Evolutionary conservation across 2,113 vertebrate genomes (phyloP).

Genomic region (Melospiza georgiana): DNA sequence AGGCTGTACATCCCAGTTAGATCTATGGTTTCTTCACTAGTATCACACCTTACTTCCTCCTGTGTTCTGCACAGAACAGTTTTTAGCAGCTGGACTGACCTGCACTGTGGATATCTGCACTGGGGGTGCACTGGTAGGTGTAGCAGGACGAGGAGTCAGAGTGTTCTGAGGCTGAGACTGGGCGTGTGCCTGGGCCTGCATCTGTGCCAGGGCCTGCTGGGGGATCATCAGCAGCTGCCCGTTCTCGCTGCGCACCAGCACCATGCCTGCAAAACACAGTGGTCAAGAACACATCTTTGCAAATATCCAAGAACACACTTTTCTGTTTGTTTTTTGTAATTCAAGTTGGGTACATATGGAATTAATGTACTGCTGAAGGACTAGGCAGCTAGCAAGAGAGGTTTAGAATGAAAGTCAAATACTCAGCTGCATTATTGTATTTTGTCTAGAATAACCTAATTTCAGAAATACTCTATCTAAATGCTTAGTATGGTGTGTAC

Average conservation of each 20-base stretch:
- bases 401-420: background rate
- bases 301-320: background rate
- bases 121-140: conserved; percentile 87
- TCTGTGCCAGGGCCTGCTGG: conserved; percentile 92
- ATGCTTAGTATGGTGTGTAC: background rate
- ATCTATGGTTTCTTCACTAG: background rate
- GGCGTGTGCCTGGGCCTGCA: conserved; percentile 92
- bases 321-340: background rate
- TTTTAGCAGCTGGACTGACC: conserved; percentile 71
- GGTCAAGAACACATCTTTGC: background rate
- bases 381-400: background rate
- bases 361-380: background rate
- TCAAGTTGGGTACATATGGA: background rate
- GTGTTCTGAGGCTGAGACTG: conserved; percentile 90
- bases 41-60: background rate
- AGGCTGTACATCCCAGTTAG: background rate
- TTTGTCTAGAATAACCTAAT: background rate
- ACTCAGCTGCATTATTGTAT: background rate
- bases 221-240: conserved; percentile 93
- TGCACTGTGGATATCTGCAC: conserved; percentile 91
- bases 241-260: conserved; percentile 91
- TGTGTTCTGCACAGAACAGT: background rate
- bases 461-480: background rate
- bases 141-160: conserved; percentile 88
- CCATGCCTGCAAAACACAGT: conserved; percentile 82